Base-by-base conservation (phyloP, 2,888 invertebrate species). In the Mythimna impura region DNA sequence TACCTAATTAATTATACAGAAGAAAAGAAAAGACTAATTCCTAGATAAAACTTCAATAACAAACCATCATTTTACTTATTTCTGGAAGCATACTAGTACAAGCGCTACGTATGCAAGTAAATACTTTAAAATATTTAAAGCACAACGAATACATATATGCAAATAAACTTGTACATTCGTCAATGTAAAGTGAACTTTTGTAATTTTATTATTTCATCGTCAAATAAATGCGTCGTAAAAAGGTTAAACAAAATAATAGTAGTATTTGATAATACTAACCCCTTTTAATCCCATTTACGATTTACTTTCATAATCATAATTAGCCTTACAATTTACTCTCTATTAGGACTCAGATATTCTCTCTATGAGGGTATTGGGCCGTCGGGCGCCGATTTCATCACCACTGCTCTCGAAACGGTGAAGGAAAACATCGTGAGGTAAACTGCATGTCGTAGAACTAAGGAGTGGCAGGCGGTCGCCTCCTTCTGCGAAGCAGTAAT, bases 21-120 rank as follows among this genome's bases (percentile, higher is more conserved):
- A 34, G 12, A 30, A 52, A 47, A 76, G 66, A 50, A 52, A 52
- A 52, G 1, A 66, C 57, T 57, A 58, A 65, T 50, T 43, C 30
- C 55, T 40, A 66, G 20, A 66, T 2, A 43, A 52, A 34, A 66
- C n/a, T 47, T 50, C 17, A 52, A 20, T 57, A 30, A 30, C 8
- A 30, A 20, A 7, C 30, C 30, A 73, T 22, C 30, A 50, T 34
- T 36, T 47, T 20, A 22, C n/a, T 12, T 69, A 43, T 43, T 30
- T 30, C 9, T 52, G 50, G 14, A 60, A 70, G 43, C 43, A 22
- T 22, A 40, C 55, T 57, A 30, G 9, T 52, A 30, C 5, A 40
- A 47, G 22, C 54, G 17, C 8, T 14, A 67, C 36, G 17, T 66
- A 1, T 6, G 7, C 12, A 40, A 52, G n/a, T 52, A 52, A 52